A percentile compares a stretch with the other conserved stretches of the same genome.
These are phyloP conservation scores for Yoshiicerus persimilis DNA, from an alignment of 1,140 invertebrate species.

Conservation along the genomic window DNA sequence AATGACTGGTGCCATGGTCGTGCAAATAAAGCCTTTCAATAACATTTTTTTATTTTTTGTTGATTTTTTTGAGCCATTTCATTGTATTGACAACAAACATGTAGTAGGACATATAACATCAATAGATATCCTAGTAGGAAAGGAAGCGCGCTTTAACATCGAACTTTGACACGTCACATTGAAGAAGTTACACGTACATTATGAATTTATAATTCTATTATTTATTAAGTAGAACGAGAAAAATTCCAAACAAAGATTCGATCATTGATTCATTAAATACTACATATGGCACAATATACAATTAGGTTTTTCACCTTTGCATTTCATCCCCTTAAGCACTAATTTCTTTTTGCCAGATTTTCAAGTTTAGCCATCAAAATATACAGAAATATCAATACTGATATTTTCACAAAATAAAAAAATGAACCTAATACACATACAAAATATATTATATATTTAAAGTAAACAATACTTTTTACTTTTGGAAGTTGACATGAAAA, in stretches of 20 bases:
- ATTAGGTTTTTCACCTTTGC: not conserved
- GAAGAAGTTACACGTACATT: not conserved
- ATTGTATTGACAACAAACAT: conserved; percentile 20
- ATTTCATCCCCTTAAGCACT: too few relatives aligned
- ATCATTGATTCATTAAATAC: not conserved
- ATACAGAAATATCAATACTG: too few relatives aligned
- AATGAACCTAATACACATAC: too few relatives aligned
- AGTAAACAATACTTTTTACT: too few relatives aligned
- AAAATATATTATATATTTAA: too few relatives aligned
- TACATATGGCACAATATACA: not conserved
- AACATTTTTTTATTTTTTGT: not conserved
- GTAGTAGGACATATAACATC: not conserved
- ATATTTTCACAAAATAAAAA: too few relatives aligned
- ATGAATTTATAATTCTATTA: not conserved
- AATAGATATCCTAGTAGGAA: conserved; percentile 6
- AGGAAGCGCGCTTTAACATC: conserved; percentile 4
- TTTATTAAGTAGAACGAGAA: not conserved
- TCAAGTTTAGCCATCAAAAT: too few relatives aligned
- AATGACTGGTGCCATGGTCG: too few relatives aligned
- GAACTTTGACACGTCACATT: conserved; percentile 15
- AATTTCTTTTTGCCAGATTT: too few relatives aligned
- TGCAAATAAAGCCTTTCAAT: not conserved
- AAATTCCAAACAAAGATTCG: not conserved
- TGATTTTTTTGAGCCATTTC: conserved; percentile 17
- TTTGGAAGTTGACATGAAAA: too few relatives aligned